Evolutionary conservation across 2,797 vertebrate species (phyloP).

Genomic region (Macroramphosus scolopax): DNA sequence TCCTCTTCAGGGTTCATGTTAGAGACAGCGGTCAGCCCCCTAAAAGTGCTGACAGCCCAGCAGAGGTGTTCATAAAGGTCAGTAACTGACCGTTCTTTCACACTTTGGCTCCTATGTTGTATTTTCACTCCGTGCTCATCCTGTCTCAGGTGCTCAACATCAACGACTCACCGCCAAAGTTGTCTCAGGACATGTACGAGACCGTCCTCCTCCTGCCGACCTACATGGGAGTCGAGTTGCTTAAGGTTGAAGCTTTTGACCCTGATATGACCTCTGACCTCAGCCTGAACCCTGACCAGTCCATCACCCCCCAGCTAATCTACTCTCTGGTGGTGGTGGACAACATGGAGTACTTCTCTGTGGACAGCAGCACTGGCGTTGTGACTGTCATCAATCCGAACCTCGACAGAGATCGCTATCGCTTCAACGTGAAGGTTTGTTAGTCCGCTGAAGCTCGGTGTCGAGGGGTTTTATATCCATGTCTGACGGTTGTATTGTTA

Average conservation of each 20-base stretch:
- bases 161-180: constrained; percentile 95
- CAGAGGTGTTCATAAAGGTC: constrained; percentile 88
- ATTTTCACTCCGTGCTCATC: no score
- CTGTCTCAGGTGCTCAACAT: constrained; percentile 83
- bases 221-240: constrained; percentile 85
- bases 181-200: constrained; percentile 86
- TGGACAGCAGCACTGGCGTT: constrained; percentile 81
- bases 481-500: no score
- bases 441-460: constrained; percentile 9
- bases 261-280: constrained; percentile 74
- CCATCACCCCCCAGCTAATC: constrained; percentile 73
- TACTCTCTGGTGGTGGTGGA: constrained; percentile 88
- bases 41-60: constrained; percentile 83
- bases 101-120: no score
- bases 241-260: constrained; percentile 87
- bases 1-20: constrained; percentile 89
- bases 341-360: constrained; percentile 84
- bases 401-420: constrained; percentile 89
- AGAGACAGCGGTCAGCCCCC: constrained; percentile 87
- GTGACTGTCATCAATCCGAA: constrained; percentile 86
- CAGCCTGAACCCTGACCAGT: constrained; percentile 73
- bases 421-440: constrained; percentile 86
- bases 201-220: constrained; percentile 88
- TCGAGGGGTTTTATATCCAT: no score
- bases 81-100: constrained; percentile 12